Percentiles rank a stretch among this genome's conserved stretches.
These are phyloP conservation scores for Saxicola maurus DNA, from an alignment of 2,797 vertebrate species.

Conservation along the genomic window DNA sequence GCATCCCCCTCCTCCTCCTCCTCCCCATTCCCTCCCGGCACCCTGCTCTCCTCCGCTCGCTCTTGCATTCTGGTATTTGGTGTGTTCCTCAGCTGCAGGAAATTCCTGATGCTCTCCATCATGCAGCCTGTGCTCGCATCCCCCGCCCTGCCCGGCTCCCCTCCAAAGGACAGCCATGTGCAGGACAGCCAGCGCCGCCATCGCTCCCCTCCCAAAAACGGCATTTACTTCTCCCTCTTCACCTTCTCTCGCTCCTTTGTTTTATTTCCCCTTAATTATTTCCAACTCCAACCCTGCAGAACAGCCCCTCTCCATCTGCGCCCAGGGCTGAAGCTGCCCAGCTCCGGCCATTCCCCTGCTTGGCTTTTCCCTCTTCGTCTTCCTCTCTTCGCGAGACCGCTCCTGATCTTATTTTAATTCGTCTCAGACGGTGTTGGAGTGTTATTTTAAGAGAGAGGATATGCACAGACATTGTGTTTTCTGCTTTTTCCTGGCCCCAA, in stretches of 20 bases:
- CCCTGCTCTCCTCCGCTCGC: conserved; percentile 54
- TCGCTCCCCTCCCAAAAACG: not conserved
- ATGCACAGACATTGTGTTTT: conserved; percentile 76
- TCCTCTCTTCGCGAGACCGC: conserved; percentile 20
- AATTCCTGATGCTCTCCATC: conserved; percentile 98
- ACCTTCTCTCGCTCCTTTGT: not conserved
- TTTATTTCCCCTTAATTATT: not conserved
- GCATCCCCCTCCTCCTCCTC: not conserved
- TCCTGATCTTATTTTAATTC: conserved; percentile 72
- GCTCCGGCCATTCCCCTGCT: not conserved
- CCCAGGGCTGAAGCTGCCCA: not conserved
- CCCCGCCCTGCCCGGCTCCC: conserved; percentile 82
- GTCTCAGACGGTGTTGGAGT: conserved; percentile 72
- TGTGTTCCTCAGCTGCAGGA: conserved; percentile 91
- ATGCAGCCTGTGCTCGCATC: conserved; percentile 78
- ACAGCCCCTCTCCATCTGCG: not conserved
- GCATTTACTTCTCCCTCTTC: conserved; percentile 36
- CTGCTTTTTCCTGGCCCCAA: conserved; percentile 84
- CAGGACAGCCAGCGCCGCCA: conserved; percentile 60
- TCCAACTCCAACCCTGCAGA: not conserved
- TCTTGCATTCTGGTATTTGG: conserved; percentile 65
- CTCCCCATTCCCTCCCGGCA: conserved; percentile 15
- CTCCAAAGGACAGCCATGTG: conserved; percentile 75
- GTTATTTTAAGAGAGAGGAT: conserved; percentile 77
- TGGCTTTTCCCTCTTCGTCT: not conserved